Conservation (phyloP, 2,888 invertebrate genomes). For the Plebejus melissa region DNA sequence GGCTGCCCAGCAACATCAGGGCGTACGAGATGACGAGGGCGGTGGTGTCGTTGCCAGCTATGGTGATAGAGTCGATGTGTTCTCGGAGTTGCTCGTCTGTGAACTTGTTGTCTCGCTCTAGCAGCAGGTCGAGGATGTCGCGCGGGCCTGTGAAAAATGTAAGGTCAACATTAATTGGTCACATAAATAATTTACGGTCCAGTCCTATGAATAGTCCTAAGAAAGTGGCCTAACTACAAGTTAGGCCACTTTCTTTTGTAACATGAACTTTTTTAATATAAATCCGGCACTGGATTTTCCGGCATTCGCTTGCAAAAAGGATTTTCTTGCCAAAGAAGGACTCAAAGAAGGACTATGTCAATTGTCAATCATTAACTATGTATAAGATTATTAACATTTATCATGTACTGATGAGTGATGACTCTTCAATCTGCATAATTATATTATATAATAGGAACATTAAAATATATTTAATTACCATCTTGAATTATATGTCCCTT, state of each 20-base stretch:
- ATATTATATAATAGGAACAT: neutral
- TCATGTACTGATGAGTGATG: too few relatives aligned
- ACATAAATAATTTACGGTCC: too few relatives aligned
- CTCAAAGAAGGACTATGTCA: too few relatives aligned
- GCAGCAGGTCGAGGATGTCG: conserved; percentile 65
- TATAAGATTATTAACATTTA: neutral
- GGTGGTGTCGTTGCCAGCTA: conserved; percentile 76
- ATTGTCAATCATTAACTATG: too few relatives aligned
- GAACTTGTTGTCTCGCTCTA: conserved; percentile 58
- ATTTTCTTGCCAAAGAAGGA: too few relatives aligned
- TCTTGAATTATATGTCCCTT: neutral
- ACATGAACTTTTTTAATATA: too few relatives aligned
- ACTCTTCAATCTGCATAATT: too few relatives aligned
- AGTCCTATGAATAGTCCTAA: too few relatives aligned
- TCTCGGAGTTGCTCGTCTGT: conserved; percentile 74
- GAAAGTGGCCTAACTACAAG: too few relatives aligned
- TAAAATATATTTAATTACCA: neutral
- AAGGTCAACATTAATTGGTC: neutral
- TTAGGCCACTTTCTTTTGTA: too few relatives aligned
- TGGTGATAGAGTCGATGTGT: conserved; percentile 79
- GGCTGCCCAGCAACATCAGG: conserved; percentile 54
- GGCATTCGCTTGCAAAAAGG: too few relatives aligned
- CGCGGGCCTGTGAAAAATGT: conserved; percentile 37
- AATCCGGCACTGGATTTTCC: too few relatives aligned
- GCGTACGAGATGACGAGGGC: conserved; percentile 62